Base-by-base conservation (phyloP, 2,888 invertebrate species). In the Thereva unica region DNA sequence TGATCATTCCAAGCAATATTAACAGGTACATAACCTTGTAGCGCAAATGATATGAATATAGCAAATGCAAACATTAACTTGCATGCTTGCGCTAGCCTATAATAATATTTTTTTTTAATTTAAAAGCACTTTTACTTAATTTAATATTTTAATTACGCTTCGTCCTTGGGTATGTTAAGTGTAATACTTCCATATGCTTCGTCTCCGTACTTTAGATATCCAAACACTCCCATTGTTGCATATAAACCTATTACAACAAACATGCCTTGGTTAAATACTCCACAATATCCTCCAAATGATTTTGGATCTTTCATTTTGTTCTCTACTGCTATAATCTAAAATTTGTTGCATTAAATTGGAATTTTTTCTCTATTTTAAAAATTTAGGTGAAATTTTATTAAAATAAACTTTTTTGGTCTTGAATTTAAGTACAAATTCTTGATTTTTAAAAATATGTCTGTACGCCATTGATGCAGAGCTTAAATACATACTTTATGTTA, bases 21-120 rank as follows among this genome's bases (percentile, higher is more conserved):
- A 71, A 94, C 88, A 0, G 94, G 93, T 2, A 95, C 95, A 78
- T 92, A 95, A 73, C 93, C 91, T 83, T 95, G 94, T 3, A 96
- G 84, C 0, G 91, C 92, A 76, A 92, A 93, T 0, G 93, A 89
- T 65, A 94, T 86, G 75, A 90, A 91, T 70, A 95, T 90, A 2
- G 89, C 87, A 1, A 87, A 69, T 0, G 88, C 86, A 70, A 89
- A 86, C 72, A 87, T 82, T 1, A 86, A 73, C 73, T 86, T 86
- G 1, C 88, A 85, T 6, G 82, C 80, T 76, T 88, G 87, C 1
- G 89, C 87, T 76, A 89, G 83, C 66, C 89, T 89, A 76, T 23
- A 23, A 23, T 2, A 23, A 23, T 23, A 23, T 23, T 23, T 23
- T 23, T 23, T 42, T 8, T 42, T 42, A 42, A 41, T 41, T 2